Evolutionary conservation across 2,113 vertebrate species (phyloP), one percentile per base, ranked within the genome.

Genomic region (Carettochelys insculpta): DNA sequence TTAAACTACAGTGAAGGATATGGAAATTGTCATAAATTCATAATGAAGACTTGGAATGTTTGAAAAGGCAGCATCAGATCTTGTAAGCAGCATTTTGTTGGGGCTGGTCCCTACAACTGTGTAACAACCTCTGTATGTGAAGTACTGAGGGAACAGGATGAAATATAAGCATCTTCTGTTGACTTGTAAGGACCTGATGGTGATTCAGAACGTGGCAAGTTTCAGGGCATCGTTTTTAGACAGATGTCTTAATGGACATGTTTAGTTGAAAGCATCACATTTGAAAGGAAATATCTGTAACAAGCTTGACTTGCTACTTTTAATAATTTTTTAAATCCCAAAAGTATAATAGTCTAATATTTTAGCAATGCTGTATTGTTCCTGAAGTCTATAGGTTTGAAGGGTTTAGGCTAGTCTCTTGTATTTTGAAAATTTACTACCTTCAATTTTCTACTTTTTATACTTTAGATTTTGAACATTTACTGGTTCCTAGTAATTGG

Each of bases 81-180:
- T 43, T 85, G 80, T 68, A 81, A 54, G 71, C 22, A 34, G 68
- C 34, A 17, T 1, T 48, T 76, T 54, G 19, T 79, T 80, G 82
- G 96, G 96, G 95, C 95, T 95, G 94, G 96, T 96, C 95, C 92
- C 95, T 95, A 22, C 90, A 90, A 92, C 90, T 95, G 34, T 96
- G 93, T 84, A 81, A 95, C 12, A 93, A 93, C 90, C 92, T 88
- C 87, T 95, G 95, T 87, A 86, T 94, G 75, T 86, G 87, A 85
- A 90, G 45, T 53, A 84, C 11, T 75, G 71, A 27, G 92, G 82
- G 80, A 94, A 90, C 85, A 78, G 90, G 83, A 85, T 61, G 85
- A 86, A 92, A 54, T 75, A 71, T 8, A 90, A 92, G 58, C 87
- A 89, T 94, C 91, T 87, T 95, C 82, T 89, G 78, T 77, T 86